These are phyloP conservation scores for Oxycera nigricornis DNA, from an alignment of 2,888 invertebrate genomes.

Conservation along the genomic window DNA sequence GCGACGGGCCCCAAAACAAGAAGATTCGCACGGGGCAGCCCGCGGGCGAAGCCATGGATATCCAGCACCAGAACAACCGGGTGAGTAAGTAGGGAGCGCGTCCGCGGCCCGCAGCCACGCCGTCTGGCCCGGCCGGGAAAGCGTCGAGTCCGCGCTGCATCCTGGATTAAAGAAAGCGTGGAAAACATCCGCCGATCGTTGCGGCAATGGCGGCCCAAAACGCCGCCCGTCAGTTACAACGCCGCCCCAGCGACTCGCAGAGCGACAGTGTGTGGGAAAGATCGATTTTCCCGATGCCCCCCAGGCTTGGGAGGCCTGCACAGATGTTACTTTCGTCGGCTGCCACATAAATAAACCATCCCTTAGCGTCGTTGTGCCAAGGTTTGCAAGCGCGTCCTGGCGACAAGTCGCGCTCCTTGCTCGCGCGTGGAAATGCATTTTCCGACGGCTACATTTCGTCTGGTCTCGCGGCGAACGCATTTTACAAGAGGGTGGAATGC, in stretches of 20 bases:
- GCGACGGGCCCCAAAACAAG: conserved; percentile 61
- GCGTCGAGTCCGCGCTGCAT: too few species aligned
- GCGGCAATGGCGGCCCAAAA: neutral
- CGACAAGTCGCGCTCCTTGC: neutral
- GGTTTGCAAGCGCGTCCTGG: neutral
- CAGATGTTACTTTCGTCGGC: neutral
- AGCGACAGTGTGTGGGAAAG: conserved; percentile 54
- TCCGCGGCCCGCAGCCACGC: neutral
- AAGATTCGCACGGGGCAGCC: conserved; percentile 61
- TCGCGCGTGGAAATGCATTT: neutral
- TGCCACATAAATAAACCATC: too few species aligned
- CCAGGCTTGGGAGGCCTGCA: too few species aligned
- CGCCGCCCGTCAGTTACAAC: neutral
- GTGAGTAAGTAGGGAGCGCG: conserved; percentile 52
- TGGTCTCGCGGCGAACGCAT: neutral
- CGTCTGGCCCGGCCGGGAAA: too few species aligned
- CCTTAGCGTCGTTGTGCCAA: neutral
- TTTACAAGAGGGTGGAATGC: neutral
- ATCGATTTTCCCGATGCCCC: conserved; percentile 56
- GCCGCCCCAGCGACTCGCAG: neutral
- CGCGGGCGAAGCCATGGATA: conserved; percentile 57
- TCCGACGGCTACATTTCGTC: neutral
- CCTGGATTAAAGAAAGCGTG: neutral
- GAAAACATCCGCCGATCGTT: neutral
- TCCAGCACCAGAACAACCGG: conserved; percentile 57